Base-by-base conservation (phyloP, 2,888 invertebrate genomes). In the Anodontia alba region DNA sequence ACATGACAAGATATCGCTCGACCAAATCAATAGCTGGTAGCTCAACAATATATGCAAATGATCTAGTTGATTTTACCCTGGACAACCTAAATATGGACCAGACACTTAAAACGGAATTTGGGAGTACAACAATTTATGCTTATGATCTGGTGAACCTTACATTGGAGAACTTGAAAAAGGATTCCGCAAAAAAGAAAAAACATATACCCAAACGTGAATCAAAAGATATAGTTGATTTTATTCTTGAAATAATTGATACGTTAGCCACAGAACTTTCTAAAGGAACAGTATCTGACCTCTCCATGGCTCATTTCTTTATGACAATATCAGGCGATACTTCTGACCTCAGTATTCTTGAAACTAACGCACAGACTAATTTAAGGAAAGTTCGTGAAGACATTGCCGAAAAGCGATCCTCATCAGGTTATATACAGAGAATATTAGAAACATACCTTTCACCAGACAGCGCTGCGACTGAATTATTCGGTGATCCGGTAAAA, bases 281-380 rank as follows among this genome's bases (percentile, higher is more conserved):
- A 17, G 83, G 83, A 0, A 67, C 72, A 10, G 77, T 86, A 46
- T 83, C 86, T 38, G 80, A 73, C 36, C 73, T 83, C 3, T 81
- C 86, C n/a, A 83, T 83, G 83, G 83, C 83, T 23, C 83, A 81
- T 36, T 86, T 86, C 57, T 80, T 75, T 31, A 62, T 73, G 36
- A 67, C 77, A 7, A 79, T 86, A 51, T 70, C 79, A 36, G 69
- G 75, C 8, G 81, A 83, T 20, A 42, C 57, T 0, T 29, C 54
- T 29, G 80, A 83, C 49, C 51, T 86, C 36, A 74, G 77, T 15
- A 62, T 68, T 42, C 73, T 83, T 42, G 86, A 86, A 73, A 42
- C 26, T 12, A 81, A 81, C 51, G 86, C 83, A 12, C n/a, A 43
- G 15, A 42, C 38, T 26, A 81, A 83, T 67, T 46, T 86, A 12